Evolutionary conservation across 2,113 vertebrate species (phyloP), one percentile per base, ranked within the genome.

Genomic region (Ptychochromis oligacanthus): DNA sequence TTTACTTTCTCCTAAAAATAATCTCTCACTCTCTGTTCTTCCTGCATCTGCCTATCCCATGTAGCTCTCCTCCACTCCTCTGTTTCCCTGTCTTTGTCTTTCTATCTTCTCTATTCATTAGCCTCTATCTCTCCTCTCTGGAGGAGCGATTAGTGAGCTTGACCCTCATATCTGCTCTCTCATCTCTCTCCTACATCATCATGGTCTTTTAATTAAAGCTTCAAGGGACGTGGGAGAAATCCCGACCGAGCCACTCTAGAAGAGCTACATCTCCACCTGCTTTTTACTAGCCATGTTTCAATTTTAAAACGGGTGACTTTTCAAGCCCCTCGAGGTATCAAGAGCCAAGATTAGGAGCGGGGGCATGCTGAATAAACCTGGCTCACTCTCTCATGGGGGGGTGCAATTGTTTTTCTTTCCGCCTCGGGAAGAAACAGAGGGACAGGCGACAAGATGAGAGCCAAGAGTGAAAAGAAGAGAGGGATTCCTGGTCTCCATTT

Each of bases 141-240:
- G 93, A 92, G 95, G 86, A 92, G 88, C 83, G 86, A 94, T 96
- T 95, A 95, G 83, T 84, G 60, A 22, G 58, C 84, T 70, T 89
- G 88, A 91, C 87, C 93, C 89, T 77, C 36, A 74, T 83, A 87
- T 85, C 87, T 91, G 78, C 80, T 91, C 86, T 87, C 82, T 82
- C 79, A 52, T 88, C 85, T 88, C 82, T 52, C 84, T 81, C 82
- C 91, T 80, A 87, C 86, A 93, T 94, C 91, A 90, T 94, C 86
- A 85, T 31, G 52, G 80, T 77, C 83, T 93, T 95, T 95, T 94
- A 96, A 94, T 95, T 95, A 94, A 93, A 90, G 86, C 88, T 93
- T 91, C 87, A 83, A 92, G 91, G 90, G 91, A 91, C 88, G 83
- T 89, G 75, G 80, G 87, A 91, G 80, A 84, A 88, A 87, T 90